Percentiles rank a stretch among this genome's conserved stretches.
Evolutionary conservation across 2,888 invertebrate species (phyloP).

Genomic region (Rotaria sp.): DNA sequence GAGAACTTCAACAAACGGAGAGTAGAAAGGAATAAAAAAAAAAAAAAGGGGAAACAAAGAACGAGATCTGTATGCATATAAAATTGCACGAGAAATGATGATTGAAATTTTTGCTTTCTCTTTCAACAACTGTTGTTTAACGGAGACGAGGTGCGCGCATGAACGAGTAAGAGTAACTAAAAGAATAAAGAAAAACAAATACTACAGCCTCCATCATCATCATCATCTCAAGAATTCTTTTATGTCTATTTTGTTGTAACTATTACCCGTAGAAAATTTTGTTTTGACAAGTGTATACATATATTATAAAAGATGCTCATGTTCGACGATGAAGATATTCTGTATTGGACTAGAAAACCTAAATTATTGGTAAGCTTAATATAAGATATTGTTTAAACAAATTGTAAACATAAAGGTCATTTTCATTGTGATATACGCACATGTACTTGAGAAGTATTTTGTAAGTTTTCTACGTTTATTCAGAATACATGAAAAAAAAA

Average conservation of each 20-base stretch:
- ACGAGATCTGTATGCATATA: neutral
- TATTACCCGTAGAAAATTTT: too few species aligned
- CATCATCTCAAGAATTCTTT: neutral
- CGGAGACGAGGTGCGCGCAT: neutral
- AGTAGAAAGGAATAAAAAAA: neutral
- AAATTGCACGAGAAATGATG: neutral
- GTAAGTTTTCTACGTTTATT: constrained; percentile 1
- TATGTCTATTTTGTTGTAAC: neutral
- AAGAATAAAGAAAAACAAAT: too few species aligned
- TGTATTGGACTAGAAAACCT: neutral
- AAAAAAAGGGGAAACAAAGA: neutral
- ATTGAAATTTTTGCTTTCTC: neutral
- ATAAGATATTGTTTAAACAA: neutral
- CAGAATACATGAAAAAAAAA: neutral
- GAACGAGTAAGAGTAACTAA: neutral
- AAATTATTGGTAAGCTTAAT: neutral
- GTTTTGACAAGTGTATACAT: too few species aligned
- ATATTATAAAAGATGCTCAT: neutral
- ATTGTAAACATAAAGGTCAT: neutral
- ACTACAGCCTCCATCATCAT: too few species aligned
- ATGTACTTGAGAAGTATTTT: neutral
- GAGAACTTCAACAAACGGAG: neutral
- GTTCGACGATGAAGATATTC: neutral
- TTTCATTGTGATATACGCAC: neutral
- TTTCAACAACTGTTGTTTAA: neutral